Base-by-base conservation (phyloP, 1,140 invertebrate genomes). In the Penaeus chinensis region DNA sequence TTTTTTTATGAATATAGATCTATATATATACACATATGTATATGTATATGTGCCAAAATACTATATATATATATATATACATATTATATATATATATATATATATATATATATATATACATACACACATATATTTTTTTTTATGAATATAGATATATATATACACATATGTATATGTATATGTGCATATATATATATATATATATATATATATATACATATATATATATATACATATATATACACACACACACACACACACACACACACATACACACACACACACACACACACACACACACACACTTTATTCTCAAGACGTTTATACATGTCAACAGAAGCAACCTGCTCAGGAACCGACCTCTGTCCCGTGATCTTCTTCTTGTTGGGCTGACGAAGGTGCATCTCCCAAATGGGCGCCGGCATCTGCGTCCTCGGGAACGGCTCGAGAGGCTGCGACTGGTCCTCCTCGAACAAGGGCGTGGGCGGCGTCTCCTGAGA, bases 311-410 rank as follows among this genome's bases (percentile, higher is more conserved):
- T 8, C 37, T 5, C 37, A 42, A 42, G 37, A 42, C 65, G 65
- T 11, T 13, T 66, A 4, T 11, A 2, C 65, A 22, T 13, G 4
- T 7, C 65, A 19, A 71, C 7, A 32, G 20, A 71, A 71, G 66
- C 66, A 16, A 22, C n/a, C n/a, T n/a, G 7, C 66, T 20, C 16
- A 11, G 66, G 11, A 32, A 71, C 66, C 32, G n/a, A 94, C 94
- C 95, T 94, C 91, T 98, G 97, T 10, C 97, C 97, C 0, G 98
- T 99, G 84, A 99, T 97, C 92, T 99, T 99, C 94, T 99, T 99
- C 92, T 99, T 99, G 90, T 97, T 98, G 10, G 98, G 98, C 91
- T 99, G 97, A 22, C 98, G 93, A 54, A 99, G 93, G 88, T 99
- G 96, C 95, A 99, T 96, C 91, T 99, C 98, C 98, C 98, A 99